These are phyloP conservation scores for Cephalopholis sonnerati DNA, from an alignment of 2,113 vertebrate species.

Conservation along the genomic window DNA sequence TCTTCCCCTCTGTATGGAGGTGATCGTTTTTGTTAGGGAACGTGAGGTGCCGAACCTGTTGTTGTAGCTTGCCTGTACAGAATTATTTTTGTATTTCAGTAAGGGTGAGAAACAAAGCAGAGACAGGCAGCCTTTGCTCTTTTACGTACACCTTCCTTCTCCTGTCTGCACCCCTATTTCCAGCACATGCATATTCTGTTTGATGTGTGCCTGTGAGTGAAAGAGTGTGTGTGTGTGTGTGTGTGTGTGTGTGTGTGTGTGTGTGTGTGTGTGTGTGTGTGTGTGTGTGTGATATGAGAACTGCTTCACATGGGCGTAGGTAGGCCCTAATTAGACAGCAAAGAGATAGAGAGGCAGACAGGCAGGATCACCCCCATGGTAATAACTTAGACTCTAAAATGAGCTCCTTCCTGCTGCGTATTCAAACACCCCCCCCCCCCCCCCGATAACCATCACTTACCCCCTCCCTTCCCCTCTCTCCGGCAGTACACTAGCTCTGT, in stretches of 20 bases:
- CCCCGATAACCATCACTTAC: neutral
- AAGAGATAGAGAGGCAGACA: slow-evolving; percentile 47
- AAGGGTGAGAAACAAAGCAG: slow-evolving; percentile 44
- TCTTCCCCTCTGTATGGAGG: slow-evolving; percentile 9
- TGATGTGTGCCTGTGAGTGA: slow-evolving; percentile 33
- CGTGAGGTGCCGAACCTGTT: slow-evolving; percentile 14
- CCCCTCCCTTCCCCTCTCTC: neutral
- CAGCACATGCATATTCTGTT: slow-evolving; percentile 60
- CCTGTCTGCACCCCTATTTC: slow-evolving; percentile 55
- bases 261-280: neutral
- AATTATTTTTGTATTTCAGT: slow-evolving; percentile 63
- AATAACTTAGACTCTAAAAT: slow-evolving; percentile 29
- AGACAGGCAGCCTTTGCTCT: slow-evolving; percentile 38
- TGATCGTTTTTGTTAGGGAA: slow-evolving; percentile 34
- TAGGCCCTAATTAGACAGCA: slow-evolving; percentile 39
- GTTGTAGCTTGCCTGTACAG: slow-evolving; percentile 32
- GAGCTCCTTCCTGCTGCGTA: slow-evolving; percentile 22
- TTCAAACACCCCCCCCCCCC: neutral
- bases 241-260: slow-evolving; percentile 3
- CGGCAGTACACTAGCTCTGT: neutral
- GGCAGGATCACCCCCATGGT: slow-evolving; percentile 11
- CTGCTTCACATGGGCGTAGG: slow-evolving; percentile 29
- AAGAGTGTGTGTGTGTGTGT: slow-evolving; percentile 7
- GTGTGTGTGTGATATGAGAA: slow-evolving; percentile 24
- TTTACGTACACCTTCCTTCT: slow-evolving; percentile 28